These are phyloP conservation scores for Lycodopsis pacificus DNA, from an alignment of 2,797 vertebrate genomes.

Conservation along the genomic window DNA sequence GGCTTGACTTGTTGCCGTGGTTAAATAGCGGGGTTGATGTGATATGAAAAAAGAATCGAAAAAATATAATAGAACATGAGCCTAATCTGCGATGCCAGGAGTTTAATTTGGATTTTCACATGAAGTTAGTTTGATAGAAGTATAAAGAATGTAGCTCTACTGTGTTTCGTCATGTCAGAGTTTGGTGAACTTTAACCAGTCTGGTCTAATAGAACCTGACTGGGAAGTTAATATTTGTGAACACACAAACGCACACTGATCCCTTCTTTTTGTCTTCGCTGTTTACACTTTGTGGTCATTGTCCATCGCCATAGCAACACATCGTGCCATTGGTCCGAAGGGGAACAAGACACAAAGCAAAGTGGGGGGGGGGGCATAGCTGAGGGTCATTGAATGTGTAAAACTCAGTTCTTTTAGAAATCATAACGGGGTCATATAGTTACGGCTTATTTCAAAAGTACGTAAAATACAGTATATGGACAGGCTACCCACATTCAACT, in stretches of 20 bases:
- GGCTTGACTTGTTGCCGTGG: not conserved
- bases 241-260: slow-evolving; percentile 52
- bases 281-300: slow-evolving; percentile 80
- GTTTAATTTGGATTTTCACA: not conserved
- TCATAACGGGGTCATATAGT: not conserved
- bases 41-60: not conserved
- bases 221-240: slow-evolving; percentile 65
- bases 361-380: not conserved
- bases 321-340: slow-evolving; percentile 76
- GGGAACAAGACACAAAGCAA: slow-evolving; percentile 58
- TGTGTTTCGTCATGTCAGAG: not conserved
- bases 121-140: not conserved
- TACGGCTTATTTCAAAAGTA: not conserved
- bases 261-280: slow-evolving; percentile 66
- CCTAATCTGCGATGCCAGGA: not conserved
- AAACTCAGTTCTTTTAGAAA: not conserved
- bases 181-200: slow-evolving; percentile 55
- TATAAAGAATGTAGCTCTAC: not conserved
- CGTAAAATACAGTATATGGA: not conserved
- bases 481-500: not conserved
- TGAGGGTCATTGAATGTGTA: not conserved
- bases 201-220: slow-evolving; percentile 29
- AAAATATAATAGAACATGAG: not conserved
- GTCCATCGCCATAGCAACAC: slow-evolving; percentile 81
- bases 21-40: not conserved